A percentile compares a stretch with the other conserved stretches of the same genome.
These are phyloP conservation scores for Melikaiella ostensackeni DNA, from an alignment of 2,888 invertebrate species.

Conservation along the genomic window DNA sequence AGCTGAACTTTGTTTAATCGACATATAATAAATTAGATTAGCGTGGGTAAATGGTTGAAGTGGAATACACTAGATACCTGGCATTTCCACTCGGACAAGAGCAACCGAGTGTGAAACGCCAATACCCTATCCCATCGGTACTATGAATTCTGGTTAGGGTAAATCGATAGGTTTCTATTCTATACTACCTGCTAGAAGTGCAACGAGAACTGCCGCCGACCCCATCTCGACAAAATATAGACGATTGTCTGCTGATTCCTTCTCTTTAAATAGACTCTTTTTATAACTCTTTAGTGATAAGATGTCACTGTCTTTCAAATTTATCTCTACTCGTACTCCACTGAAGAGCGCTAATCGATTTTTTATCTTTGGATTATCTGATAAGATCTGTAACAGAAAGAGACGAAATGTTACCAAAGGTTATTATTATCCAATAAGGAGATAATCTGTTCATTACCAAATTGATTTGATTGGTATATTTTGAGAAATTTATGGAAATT, in stretches of 20 bases:
- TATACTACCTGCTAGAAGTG: conserved; percentile 30
- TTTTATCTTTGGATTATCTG: conserved; percentile 11
- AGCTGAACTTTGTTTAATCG: conserved; percentile 22
- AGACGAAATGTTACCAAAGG: background rate
- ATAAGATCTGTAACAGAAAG: background rate
- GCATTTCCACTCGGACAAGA: conserved; percentile 32
- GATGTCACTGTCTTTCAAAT: background rate
- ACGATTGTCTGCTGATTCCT: conserved; percentile 24
- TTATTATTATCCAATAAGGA: background rate
- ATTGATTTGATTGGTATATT: background rate
- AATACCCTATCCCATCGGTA: conserved; percentile 25
- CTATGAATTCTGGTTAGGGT: conserved; percentile 24
- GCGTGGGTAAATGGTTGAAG: conserved; percentile 25
- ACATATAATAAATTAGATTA: conserved; percentile 30
- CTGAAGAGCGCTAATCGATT: background rate
- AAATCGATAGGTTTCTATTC: conserved; percentile 34
- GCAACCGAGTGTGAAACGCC: conserved; percentile 37
- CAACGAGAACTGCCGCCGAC: conserved; percentile 5
- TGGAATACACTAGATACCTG: conserved; percentile 33
- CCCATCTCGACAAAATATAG: conserved; percentile 20
- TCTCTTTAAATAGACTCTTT: conserved; percentile 6
- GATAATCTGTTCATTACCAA: background rate
- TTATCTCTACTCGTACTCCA: background rate
- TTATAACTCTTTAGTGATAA: background rate
- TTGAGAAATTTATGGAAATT: no score